A percentile compares a stretch with the other conserved stretches of the same genome.
These are phyloP conservation scores for Cotesia glomerata DNA, from an alignment of 1,140 invertebrate species.

Conservation along the genomic window DNA sequence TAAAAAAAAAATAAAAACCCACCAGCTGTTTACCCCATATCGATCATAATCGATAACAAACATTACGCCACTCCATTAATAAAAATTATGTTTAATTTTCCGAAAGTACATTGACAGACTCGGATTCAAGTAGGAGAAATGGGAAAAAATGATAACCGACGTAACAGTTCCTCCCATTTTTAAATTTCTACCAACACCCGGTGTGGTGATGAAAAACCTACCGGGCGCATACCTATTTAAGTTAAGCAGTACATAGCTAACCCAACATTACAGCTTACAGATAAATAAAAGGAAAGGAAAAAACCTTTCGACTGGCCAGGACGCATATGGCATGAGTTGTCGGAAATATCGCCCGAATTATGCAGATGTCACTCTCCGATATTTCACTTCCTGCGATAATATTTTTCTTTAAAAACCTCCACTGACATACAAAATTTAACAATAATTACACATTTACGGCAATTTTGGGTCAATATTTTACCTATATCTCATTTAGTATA, in stretches of 20 bases:
- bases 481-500: too few relatives aligned
- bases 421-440: not conserved
- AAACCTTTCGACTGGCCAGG: conserved; percentile 9
- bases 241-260: too few relatives aligned
- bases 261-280: too few relatives aligned
- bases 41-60: conserved; percentile 21
- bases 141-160: too few relatives aligned
- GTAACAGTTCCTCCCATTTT: not conserved
- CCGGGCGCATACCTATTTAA: too few relatives aligned
- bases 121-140: not conserved
- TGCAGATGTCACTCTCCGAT: conserved; percentile 8
- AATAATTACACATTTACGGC: not conserved
- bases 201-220: not conserved
- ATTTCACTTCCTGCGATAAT: conserved; percentile 14
- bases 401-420: not conserved
- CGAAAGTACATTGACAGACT: not conserved
- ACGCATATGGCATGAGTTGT: conserved; percentile 38
- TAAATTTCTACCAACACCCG: not conserved
- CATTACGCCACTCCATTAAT: not conserved
- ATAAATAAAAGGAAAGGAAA: not conserved
- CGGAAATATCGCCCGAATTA: conserved; percentile 17
- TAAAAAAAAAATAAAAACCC: not conserved
- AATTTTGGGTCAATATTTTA: too few relatives aligned
- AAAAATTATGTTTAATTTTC: not conserved
- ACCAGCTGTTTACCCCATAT: conserved; percentile 17